Percentiles rank a stretch among this genome's conserved stretches.
Conservation (phyloP, 2,888 invertebrate species). For the Pterostichus madidus region DNA sequence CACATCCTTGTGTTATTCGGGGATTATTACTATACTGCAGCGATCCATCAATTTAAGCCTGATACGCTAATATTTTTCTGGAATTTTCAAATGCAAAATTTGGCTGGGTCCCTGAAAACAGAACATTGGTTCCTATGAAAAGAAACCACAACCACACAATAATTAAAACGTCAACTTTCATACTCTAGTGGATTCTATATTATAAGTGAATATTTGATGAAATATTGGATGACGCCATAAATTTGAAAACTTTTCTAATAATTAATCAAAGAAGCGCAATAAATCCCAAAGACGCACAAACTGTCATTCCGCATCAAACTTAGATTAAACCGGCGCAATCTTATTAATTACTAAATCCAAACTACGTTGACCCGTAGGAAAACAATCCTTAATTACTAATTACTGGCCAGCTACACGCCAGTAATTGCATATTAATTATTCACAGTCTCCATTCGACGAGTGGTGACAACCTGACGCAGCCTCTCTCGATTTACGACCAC, state of each 20-base stretch:
- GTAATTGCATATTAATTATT: constrained; percentile 64
- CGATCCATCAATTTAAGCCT: too few species aligned
- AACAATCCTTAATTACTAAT: constrained; percentile 65
- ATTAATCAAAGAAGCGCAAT: constrained; percentile 19
- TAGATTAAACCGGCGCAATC: constrained; percentile 54
- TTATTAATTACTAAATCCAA: constrained; percentile 56
- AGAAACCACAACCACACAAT: too few species aligned
- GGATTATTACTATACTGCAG: too few species aligned
- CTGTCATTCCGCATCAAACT: constrained; percentile 37
- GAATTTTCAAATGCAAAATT: too few species aligned
- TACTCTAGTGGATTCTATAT: too few species aligned
- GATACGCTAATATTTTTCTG: too few species aligned
- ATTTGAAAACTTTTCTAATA: not conserved
- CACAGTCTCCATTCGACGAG: constrained; percentile 43
- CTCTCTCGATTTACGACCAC: not conserved
- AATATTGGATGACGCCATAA: not conserved
- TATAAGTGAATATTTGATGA: too few species aligned
- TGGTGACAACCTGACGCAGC: constrained; percentile 46
- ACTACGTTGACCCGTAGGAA: constrained; percentile 60
- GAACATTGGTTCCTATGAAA: too few species aligned
- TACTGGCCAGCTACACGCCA: constrained; percentile 40
- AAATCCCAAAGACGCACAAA: constrained; percentile 4
- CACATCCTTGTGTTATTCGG: too few species aligned
- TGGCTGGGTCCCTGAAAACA: too few species aligned
- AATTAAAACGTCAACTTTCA: too few species aligned